These are phyloP conservation scores for Drosophila sturtevanti DNA, from an alignment of 1,140 invertebrate genomes.

Conservation along the genomic window DNA sequence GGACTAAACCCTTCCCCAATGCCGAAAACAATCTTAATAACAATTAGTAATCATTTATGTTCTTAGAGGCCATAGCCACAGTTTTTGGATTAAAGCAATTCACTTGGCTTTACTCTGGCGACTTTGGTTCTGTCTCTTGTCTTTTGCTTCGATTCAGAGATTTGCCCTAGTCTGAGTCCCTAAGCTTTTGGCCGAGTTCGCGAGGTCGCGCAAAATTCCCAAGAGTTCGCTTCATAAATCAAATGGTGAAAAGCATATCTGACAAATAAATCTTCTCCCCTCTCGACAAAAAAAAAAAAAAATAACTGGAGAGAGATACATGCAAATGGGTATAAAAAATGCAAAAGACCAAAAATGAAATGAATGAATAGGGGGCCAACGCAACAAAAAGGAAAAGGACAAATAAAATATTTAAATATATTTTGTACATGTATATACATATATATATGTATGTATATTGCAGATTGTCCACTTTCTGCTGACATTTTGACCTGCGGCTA, in stretches of 20 bases:
- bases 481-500: slow-evolving; percentile 21
- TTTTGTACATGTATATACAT: background rate
- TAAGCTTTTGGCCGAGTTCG: background rate
- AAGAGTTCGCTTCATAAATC: slow-evolving; percentile 22
- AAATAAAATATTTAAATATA: slow-evolving; percentile 15
- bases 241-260: slow-evolving; percentile 19
- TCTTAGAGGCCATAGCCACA: background rate
- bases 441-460: background rate
- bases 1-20: background rate
- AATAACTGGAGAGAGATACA: background rate
- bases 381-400: background rate
- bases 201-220: slow-evolving; percentile 3
- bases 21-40: background rate
- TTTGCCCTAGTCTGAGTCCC: background rate
- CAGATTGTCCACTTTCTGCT: slow-evolving; percentile 21
- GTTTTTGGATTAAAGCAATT: background rate
- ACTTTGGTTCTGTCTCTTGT: background rate
- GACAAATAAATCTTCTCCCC: slow-evolving; percentile 18
- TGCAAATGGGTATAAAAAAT: slow-evolving; percentile 20
- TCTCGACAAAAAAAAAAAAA: background rate
- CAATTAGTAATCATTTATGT: background rate
- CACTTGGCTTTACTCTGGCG: background rate
- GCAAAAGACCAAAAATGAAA: slow-evolving; percentile 12
- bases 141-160: background rate
- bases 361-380: background rate